Conservation (phyloP, 2,797 vertebrate genomes). For the Leuciscus waleckii region DNA sequence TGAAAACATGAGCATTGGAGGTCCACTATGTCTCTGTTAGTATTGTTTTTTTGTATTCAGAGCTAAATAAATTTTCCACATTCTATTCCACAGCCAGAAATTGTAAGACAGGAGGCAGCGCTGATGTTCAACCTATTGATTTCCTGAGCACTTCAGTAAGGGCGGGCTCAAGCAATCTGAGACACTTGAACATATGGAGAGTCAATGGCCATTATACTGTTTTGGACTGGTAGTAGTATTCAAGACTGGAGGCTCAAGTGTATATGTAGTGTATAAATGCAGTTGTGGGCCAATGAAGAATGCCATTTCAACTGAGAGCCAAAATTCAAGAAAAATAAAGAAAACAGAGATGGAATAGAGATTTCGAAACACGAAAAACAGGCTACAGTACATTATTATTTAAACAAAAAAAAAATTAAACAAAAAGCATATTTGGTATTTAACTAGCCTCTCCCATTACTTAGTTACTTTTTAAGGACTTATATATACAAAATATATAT, state of each 20-base stretch:
- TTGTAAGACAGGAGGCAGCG: background rate
- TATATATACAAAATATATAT: too few relatives aligned
- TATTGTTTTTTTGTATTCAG: background rate
- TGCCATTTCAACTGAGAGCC: background rate
- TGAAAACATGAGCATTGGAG: background rate
- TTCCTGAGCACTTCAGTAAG: slow-evolving; percentile 36
- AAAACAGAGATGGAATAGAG: background rate
- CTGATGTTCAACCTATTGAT: slow-evolving; percentile 42
- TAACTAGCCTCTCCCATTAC: too few relatives aligned
- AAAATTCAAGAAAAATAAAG: background rate
- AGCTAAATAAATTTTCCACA: background rate
- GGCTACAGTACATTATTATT: background rate
- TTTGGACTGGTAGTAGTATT: slow-evolving; percentile 25
- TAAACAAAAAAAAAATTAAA: background rate
- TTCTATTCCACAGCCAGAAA: slow-evolving; percentile 15
- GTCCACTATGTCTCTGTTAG: background rate
- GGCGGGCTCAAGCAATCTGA: slow-evolving; percentile 40
- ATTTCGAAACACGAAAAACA: background rate
- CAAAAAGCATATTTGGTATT: background rate
- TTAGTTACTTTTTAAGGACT: too few relatives aligned
- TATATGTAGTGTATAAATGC: background rate
- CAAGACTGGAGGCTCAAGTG: slow-evolving; percentile 12
- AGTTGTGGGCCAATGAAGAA: background rate
- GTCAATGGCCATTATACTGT: slow-evolving; percentile 33
- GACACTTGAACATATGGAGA: slow-evolving; percentile 41